Percentiles rank a stretch among this genome's conserved stretches.
These are phyloP conservation scores for Tachina fera DNA, from an alignment of 2,888 invertebrate species.

Conservation along the genomic window DNA sequence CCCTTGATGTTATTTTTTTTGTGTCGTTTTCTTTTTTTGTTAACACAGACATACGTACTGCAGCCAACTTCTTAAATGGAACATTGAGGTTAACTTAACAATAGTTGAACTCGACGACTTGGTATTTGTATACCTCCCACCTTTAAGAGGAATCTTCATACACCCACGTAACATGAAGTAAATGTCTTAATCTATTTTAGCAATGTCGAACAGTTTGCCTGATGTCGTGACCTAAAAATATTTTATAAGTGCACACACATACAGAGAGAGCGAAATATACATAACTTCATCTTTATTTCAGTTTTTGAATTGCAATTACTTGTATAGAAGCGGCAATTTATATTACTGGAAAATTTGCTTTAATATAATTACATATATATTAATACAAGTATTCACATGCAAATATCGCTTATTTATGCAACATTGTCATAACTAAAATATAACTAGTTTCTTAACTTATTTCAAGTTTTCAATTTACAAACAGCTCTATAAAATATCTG, in stretches of 20 bases:
- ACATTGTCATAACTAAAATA: too few relatives aligned
- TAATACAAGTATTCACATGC: neutral
- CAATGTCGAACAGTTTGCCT: slow-evolving; percentile 69
- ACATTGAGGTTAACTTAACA: slow-evolving; percentile 72
- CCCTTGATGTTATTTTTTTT: slow-evolving; percentile 19
- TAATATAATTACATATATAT: neutral
- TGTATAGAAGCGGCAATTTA: slow-evolving; percentile 14
- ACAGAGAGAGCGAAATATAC: slow-evolving; percentile 31
- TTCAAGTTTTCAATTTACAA: too few relatives aligned
- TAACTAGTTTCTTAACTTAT: too few relatives aligned
- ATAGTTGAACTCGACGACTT: slow-evolving; percentile 70
- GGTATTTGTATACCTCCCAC: slow-evolving; percentile 59
- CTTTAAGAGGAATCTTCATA: slow-evolving; percentile 51
- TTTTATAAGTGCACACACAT: slow-evolving; percentile 51
- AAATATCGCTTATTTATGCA: neutral
- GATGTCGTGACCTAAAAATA: slow-evolving; percentile 70
- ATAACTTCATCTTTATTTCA: slow-evolving; percentile 21
- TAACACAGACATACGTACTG: slow-evolving; percentile 24
- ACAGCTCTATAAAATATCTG: too few relatives aligned
- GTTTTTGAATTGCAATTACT: slow-evolving; percentile 52
- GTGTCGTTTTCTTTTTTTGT: neutral
- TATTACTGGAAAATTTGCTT: neutral
- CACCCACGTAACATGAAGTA: slow-evolving; percentile 53
- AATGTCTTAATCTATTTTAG: slow-evolving; percentile 69
- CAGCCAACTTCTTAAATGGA: slow-evolving; percentile 61